Conservation (phyloP, 2,888 invertebrate genomes). For the Auanema sp. region DNA sequence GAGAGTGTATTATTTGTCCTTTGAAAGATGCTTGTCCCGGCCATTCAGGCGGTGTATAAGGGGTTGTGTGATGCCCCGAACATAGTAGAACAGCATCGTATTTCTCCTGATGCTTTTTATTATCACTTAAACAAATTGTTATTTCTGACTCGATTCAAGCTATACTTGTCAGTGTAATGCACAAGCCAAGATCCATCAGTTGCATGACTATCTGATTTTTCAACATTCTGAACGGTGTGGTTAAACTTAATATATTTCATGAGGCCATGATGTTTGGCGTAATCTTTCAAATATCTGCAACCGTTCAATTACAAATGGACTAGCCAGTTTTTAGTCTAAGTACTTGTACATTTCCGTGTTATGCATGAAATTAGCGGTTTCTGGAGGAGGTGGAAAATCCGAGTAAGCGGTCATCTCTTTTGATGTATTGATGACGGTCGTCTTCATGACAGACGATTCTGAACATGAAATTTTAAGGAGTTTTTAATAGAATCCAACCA, state of each 20-base stretch:
- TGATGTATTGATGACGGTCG: conserved; percentile 65
- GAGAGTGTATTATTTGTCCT: conserved; percentile 60
- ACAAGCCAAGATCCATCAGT: conserved; percentile 64
- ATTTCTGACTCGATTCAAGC: background rate
- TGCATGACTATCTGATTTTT: conserved; percentile 59
- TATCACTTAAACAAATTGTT: conserved; percentile 31
- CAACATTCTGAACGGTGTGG: conserved; percentile 44
- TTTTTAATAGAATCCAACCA: conserved; percentile 17
- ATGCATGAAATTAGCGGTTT: conserved; percentile 47
- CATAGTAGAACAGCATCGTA: conserved; percentile 69
- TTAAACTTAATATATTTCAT: conserved; percentile 53
- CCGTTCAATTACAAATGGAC: background rate
- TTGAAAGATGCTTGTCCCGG: conserved; percentile 43
- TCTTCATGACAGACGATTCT: conserved; percentile 64
- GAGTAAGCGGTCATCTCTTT: conserved; percentile 66
- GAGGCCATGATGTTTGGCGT: conserved; percentile 58
- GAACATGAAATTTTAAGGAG: conserved; percentile 1
- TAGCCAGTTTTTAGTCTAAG: background rate
- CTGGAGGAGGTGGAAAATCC: conserved; percentile 66
- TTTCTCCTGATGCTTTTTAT: conserved; percentile 41
- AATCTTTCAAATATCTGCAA: conserved; percentile 48
- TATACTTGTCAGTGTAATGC: conserved; percentile 33
- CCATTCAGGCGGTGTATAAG: conserved; percentile 64
- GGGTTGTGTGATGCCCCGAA: conserved; percentile 68
- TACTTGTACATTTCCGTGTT: conserved; percentile 38